These are phyloP conservation scores for Aix galericulata DNA, from an alignment of 2,113 vertebrate genomes.

Conservation along the genomic window DNA sequence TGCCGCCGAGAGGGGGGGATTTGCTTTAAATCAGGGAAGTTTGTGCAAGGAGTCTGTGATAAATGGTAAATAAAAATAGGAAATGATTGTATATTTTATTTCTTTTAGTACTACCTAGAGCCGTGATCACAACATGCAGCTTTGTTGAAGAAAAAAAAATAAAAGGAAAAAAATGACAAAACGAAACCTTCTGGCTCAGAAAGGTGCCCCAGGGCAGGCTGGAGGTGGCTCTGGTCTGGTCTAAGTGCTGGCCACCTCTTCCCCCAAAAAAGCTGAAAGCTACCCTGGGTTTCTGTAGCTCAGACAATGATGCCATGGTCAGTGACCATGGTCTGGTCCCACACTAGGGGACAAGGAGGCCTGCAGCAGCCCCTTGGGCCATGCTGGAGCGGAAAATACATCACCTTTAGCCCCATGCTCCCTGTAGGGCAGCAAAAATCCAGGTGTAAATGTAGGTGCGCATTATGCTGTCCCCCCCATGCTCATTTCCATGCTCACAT, in stretches of 20 bases:
- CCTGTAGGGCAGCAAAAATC: neutral
- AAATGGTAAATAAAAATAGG: neutral
- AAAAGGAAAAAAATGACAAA: neutral
- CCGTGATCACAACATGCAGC: fast-evolving
- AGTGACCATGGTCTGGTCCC: neutral
- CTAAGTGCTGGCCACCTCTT: too few species aligned
- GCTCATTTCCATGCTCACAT: neutral
- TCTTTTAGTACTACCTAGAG: neutral
- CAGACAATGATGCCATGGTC: neutral
- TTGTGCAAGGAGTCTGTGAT: neutral
- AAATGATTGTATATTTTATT: fast-evolving
- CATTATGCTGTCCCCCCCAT: neutral
- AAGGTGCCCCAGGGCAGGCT: neutral
- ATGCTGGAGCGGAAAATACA: neutral
- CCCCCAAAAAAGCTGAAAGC: neutral
- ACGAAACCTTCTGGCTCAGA: neutral
- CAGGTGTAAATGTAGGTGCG: neutral
- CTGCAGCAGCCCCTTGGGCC: neutral
- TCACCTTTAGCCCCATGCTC: neutral
- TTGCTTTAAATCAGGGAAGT: neutral
- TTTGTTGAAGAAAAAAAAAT: neutral
- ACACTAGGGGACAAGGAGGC: neutral
- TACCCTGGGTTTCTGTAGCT: neutral
- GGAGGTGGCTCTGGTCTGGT: neutral
- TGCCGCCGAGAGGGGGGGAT: too few species aligned